Base-by-base conservation (phyloP, 2,797 vertebrate genomes). In the Rhinatrema bivittatum region DNA sequence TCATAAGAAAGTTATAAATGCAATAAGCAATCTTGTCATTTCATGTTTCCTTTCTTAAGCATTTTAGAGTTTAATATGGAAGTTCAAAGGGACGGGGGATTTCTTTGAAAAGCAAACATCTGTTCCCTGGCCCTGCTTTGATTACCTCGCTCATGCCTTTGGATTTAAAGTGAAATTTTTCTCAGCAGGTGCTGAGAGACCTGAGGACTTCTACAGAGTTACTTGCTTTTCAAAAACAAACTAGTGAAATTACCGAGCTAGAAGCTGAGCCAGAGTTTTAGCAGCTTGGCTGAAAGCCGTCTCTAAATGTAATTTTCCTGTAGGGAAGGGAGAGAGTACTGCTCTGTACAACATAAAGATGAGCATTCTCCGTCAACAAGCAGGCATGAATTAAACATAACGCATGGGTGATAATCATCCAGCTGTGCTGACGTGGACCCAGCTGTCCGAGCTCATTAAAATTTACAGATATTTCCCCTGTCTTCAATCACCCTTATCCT, bases 101-200 rank as follows among this genome's bases (percentile, higher is more conserved):
- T 69, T 60, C 35, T 47, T 40, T 7, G 41, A 38, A 60, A 54
- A 41, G 6, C 14, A 30, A 75, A 68, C 68, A 71, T 67, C 50
- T 67, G 68, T 65, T 68, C 41, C 54, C 59, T 52, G 47, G 42
- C 21, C 25, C 20, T 32, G 22, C 5, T 38, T 32, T 29, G 61
- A 24, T 54, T 54, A 40, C 50, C 68, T 53, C 48, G 41, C 46
- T 68, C 68, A 31, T 68, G 33, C 62, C 41, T 53, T 16, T 51
- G 20, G 60, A 62, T 55, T n/a, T n/a, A n/a, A n/a, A n/a, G n/a
- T n/a, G n/a, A n/a, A n/a, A n/a, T n/a, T 53, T 24, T 42, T 13
- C 16, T 45, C 61, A 47, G 46, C 58, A 55, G 65, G 60, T 42
- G 38, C 64, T 44, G 29, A 60, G 48, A 56, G 38, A 31, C 55